A percentile compares a stretch with the other conserved stretches of the same genome.
These are phyloP conservation scores for Hydrolagus colliei DNA, from an alignment of 2,797 vertebrate species.

Conservation along the genomic window DNA sequence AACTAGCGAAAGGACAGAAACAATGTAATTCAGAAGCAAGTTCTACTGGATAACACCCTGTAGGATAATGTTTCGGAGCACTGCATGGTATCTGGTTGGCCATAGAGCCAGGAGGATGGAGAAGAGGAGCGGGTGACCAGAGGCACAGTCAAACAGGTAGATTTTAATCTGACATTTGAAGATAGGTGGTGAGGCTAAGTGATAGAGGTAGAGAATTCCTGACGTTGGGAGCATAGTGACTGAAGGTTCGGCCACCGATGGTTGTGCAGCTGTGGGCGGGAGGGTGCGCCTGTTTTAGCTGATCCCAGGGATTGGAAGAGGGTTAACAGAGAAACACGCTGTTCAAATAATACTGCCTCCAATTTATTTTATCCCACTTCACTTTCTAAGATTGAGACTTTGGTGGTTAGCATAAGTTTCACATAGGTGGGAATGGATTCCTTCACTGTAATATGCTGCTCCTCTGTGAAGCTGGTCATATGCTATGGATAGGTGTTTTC, in stretches of 20 bases:
- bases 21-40: background rate
- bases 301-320: no score
- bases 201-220: no score
- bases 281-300: no score
- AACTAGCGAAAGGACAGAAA: slow-evolving; percentile 52
- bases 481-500: background rate
- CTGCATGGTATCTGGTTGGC: background rate
- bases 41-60: slow-evolving; percentile 32
- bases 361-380: background rate
- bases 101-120: no score
- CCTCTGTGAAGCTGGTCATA: background rate
- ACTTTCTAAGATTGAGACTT: background rate
- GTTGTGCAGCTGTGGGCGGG: no score
- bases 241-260: no score
- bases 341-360: background rate
- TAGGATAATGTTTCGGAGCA: fast-evolving
- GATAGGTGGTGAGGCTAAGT: no score
- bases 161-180: no score
- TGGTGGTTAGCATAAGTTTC: background rate
- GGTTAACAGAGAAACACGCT: no score
- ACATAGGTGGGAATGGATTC: background rate
- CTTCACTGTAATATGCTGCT: background rate
- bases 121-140: no score
- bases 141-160: no score
- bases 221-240: no score